Evolutionary conservation across 2,113 vertebrate species (phyloP).

Genomic region (Empidonax traillii): DNA sequence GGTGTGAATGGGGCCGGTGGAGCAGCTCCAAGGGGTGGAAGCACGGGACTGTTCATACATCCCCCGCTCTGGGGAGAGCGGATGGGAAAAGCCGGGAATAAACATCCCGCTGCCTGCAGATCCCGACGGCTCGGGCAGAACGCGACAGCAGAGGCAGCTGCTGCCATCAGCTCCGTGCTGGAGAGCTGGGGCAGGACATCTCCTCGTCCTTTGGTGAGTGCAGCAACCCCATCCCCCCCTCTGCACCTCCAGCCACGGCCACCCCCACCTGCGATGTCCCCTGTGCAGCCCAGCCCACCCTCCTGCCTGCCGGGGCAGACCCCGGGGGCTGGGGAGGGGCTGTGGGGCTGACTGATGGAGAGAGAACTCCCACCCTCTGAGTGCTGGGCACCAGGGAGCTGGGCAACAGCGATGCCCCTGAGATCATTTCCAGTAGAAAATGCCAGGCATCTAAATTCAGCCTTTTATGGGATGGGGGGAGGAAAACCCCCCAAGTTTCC

Average conservation of each 20-base stretch:
- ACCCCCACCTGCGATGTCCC: not conserved
- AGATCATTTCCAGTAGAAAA: not conserved
- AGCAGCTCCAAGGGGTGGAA: not conserved
- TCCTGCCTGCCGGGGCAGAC: not conserved
- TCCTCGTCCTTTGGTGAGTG: accelerated
- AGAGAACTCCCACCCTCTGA: too few species aligned
- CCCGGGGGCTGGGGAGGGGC: too few species aligned
- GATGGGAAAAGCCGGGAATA: not conserved
- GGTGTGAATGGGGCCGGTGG: not conserved
- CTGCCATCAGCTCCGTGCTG: not conserved
- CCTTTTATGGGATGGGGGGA: not conserved
- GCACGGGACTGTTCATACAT: not conserved
- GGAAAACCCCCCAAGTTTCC: not conserved
- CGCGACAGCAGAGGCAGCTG: accelerated
- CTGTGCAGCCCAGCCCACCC: not conserved
- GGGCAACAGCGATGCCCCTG: accelerated
- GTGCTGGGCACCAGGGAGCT: not conserved
- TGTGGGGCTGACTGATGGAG: not conserved
- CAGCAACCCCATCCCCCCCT: not conserved
- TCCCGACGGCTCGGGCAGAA: not conserved
- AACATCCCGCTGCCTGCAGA: not conserved
- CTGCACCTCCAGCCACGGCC: not conserved
- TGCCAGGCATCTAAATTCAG: not conserved
- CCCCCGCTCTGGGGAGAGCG: not conserved
- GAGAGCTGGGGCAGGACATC: not conserved